A percentile compares a stretch with the other conserved stretches of the same genome.
phyloP scores from a whole-genome alignment of 2,888 invertebrate species.

The Hypomecis punctinalis region DNA sequence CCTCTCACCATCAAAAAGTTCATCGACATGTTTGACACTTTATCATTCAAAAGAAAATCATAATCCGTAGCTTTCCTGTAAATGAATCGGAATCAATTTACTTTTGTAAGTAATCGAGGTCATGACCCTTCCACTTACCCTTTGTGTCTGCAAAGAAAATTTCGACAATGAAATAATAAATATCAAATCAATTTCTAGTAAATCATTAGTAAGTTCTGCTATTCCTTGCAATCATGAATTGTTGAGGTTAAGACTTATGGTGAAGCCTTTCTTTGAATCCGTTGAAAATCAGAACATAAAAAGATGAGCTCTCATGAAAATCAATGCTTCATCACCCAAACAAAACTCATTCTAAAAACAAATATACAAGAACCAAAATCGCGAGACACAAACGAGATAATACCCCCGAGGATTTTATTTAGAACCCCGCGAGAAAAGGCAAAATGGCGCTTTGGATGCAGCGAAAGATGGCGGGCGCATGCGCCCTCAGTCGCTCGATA shows the following conservation, averaged over 20 bases:
- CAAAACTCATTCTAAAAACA: conserved; percentile 25
- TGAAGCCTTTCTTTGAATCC: neutral
- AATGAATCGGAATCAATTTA: neutral
- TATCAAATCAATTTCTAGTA: neutral
- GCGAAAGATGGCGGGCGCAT: conserved; percentile 77
- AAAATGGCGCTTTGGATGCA: conserved; percentile 66
- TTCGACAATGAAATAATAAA: neutral
- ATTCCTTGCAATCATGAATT: neutral
- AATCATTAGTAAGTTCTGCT: conserved; percentile 4
- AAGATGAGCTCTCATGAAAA: conserved; percentile 22
- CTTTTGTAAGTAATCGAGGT: conserved; percentile 25
- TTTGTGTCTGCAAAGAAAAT: neutral
- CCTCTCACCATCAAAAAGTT: too few species aligned
- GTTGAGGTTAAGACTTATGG: neutral
- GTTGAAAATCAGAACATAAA: conserved; percentile 5
- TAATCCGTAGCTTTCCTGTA: neutral
- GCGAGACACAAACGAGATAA: conserved; percentile 28
- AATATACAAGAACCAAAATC: conserved; percentile 34
- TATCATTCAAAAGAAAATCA: too few species aligned
- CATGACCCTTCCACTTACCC: conserved; percentile 32
- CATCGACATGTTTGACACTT: too few species aligned
- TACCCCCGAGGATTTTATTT: conserved; percentile 50
- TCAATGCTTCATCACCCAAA: conserved; percentile 11
- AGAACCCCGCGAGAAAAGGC: conserved; percentile 74
- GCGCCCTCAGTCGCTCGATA: conserved; percentile 79